Evolutionary conservation across 2,888 invertebrate genomes (phyloP).

Genomic region (Drosophila borborema): DNA sequence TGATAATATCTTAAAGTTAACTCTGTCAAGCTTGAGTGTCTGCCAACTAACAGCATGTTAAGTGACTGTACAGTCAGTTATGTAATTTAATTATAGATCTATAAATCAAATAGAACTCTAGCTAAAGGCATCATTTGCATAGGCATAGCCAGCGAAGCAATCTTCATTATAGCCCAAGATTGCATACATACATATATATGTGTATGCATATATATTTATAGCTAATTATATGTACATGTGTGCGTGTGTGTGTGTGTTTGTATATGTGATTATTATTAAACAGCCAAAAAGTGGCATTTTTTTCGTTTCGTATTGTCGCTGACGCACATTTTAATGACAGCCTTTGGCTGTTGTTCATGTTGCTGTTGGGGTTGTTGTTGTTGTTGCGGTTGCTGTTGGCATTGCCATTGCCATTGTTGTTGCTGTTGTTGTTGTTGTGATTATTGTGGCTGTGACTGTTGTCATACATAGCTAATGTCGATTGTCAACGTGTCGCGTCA

Average conservation of each 20-base stretch:
- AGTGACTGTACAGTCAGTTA: not conserved
- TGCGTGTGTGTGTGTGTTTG: not conserved
- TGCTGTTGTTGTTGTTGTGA: too few species aligned
- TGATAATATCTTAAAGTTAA: not conserved
- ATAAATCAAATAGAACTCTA: not conserved
- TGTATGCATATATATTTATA: not conserved
- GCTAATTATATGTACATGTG: not conserved
- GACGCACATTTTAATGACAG: constrained; percentile 49
- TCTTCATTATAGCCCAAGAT: not conserved
- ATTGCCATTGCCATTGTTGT: constrained; percentile 20
- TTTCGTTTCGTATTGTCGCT: constrained; percentile 16
- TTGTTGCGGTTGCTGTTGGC: not conserved
- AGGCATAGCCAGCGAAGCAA: not conserved
- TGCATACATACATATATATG: not conserved
- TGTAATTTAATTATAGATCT: not conserved
- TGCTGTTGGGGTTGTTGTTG: not conserved
- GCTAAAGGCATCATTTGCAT: not conserved
- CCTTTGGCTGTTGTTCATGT: constrained; percentile 21
- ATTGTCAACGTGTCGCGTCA: constrained; percentile 73
- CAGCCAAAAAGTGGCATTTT: constrained; percentile 13
- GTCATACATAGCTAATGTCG: constrained; percentile 39
- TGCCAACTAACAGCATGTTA: not conserved
- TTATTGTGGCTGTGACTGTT: constrained; percentile 36
- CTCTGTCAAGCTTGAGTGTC: too few species aligned
- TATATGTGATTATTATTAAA: constrained; percentile 11